phyloP scores from a whole-genome alignment of 1,140 invertebrate genomes.

The Aleiodes sp. region DNA sequence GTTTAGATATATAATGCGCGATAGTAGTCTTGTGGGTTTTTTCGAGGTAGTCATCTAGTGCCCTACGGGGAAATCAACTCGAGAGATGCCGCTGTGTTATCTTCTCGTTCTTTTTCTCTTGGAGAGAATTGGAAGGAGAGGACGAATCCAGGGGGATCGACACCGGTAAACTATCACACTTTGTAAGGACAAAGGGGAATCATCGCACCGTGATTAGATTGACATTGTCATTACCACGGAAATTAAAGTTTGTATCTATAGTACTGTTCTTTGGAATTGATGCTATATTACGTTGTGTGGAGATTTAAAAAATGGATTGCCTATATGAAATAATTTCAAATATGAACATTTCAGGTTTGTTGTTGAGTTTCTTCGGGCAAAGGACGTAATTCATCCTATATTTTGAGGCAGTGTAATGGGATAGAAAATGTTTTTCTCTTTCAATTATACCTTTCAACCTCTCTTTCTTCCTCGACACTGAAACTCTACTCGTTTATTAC shows the following conservation, averaged over 20 bases:
- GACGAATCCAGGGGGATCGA: neutral
- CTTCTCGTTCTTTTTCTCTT: neutral
- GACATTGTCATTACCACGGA: neutral
- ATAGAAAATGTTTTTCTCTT: neutral
- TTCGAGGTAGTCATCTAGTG: slow-evolving; percentile 5
- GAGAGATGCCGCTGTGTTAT: neutral
- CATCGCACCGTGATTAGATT: neutral
- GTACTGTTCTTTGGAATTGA: neutral
- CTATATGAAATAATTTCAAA: too few species aligned
- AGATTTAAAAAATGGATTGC: too few species aligned
- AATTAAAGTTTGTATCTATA: neutral
- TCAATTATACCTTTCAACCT: neutral
- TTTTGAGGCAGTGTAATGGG: neutral
- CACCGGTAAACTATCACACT: neutral
- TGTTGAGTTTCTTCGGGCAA: too few species aligned
- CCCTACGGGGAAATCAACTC: slow-evolving; percentile 11
- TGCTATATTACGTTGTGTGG: neutral
- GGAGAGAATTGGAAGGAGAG: neutral
- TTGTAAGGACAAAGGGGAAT: neutral
- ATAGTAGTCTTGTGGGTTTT: too few species aligned
- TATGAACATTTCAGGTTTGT: too few species aligned
- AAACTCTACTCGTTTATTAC: neutral
- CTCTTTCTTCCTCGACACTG: neutral
- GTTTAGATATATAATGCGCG: neutral
- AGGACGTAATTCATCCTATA: too few species aligned